A percentile compares a stretch with the other conserved stretches of the same genome.
phyloP scores from a whole-genome alignment of 2,113 vertebrate genomes.

The Taxidea taxus region DNA sequence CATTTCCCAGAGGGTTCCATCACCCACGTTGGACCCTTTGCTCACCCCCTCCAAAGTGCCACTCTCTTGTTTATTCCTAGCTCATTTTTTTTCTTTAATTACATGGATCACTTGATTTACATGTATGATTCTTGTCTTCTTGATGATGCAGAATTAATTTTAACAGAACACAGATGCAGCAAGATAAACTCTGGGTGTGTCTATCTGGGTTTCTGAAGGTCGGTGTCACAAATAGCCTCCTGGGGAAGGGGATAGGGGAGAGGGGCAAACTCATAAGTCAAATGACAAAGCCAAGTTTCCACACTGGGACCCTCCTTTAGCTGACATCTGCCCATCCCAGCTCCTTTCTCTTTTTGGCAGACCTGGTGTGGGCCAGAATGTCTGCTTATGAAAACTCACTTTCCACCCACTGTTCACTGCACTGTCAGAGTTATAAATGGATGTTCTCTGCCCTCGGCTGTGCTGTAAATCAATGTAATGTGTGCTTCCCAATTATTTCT shows the following conservation, averaged over 20 bases:
- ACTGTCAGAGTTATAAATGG: slow-evolving; percentile 29
- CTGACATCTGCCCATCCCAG: neutral
- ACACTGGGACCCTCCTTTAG: neutral
- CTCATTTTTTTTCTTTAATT: slow-evolving; percentile 60
- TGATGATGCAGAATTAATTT: slow-evolving; percentile 54
- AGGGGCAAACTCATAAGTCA: neutral
- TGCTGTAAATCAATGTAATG: slow-evolving; percentile 51
- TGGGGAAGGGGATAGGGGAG: too few species aligned
- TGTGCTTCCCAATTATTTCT: slow-evolving; percentile 25
- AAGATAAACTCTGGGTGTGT: slow-evolving; percentile 11
- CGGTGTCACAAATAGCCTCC: neutral
- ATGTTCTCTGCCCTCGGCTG: slow-evolving; percentile 1
- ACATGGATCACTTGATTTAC: slow-evolving; percentile 42
- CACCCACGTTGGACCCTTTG: neutral
- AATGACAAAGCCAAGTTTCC: neutral
- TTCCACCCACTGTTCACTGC: neutral
- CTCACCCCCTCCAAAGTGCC: neutral
- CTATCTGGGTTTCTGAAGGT: neutral
- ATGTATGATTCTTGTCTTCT: slow-evolving; percentile 50
- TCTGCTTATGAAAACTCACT: neutral
- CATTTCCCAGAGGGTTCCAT: neutral
- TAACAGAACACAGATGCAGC: slow-evolving; percentile 55
- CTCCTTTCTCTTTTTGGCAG: neutral
- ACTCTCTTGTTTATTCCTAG: slow-evolving; percentile 25
- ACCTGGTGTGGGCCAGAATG: neutral